These are phyloP conservation scores for Mnemiopsis leidyi DNA, from an alignment of 37 sponge, comb jelly and placozoan genomes.

Conservation along the genomic window DNA sequence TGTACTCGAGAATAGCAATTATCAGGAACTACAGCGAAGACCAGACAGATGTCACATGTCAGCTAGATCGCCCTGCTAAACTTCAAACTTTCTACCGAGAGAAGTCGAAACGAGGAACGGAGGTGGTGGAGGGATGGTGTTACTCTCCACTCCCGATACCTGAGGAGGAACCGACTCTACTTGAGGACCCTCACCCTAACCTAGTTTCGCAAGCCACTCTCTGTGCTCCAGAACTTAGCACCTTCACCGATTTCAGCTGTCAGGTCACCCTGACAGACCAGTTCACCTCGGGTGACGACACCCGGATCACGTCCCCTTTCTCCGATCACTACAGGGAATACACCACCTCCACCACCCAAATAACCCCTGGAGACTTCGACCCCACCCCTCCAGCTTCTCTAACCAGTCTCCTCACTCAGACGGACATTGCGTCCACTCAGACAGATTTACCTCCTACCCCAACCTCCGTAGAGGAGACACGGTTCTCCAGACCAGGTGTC, in stretches of 20 bases:
- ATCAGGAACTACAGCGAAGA: slow-evolving; percentile 7
- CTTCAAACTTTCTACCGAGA: slow-evolving; percentile 18
- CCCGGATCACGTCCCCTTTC: not conserved
- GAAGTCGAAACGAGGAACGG: slow-evolving; percentile 32
- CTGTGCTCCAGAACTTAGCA: not conserved
- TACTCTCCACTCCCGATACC: not conserved
- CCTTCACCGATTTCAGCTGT: slow-evolving; percentile 20
- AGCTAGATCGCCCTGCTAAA: not conserved
- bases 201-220: not conserved
- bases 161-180: not conserved
- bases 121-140: slow-evolving; percentile 39
- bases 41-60: not conserved
- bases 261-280: not conserved
- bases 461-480: not conserved
- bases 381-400: not conserved
- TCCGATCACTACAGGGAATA: not conserved
- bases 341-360: slow-evolving; percentile 57
- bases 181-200: not conserved
- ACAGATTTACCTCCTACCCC: not conserved
- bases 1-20: not conserved
- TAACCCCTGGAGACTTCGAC: slow-evolving; percentile 22
- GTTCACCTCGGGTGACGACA: not conserved
- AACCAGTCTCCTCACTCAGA: slow-evolving; percentile 18
- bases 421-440: slow-evolving; percentile 23
- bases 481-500: not conserved